Conservation (phyloP, 2,797 vertebrate genomes). For the Pampus argenteus region DNA sequence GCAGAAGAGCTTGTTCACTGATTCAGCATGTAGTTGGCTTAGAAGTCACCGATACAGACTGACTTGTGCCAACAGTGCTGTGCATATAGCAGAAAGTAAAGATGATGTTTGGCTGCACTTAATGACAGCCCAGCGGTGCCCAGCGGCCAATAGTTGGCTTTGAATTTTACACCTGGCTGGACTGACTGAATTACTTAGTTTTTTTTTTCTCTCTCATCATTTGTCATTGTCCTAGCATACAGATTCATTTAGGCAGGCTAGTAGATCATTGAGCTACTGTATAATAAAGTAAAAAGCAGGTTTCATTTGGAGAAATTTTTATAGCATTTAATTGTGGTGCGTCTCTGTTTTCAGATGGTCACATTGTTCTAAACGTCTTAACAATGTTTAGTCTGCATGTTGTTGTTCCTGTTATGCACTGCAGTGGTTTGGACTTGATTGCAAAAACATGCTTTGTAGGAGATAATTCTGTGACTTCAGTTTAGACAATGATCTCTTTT, state of each 20-base stretch:
- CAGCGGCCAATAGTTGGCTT: not conserved
- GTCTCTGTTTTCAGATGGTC: not conserved
- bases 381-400: not conserved
- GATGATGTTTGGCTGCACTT: not conserved
- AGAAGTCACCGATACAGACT: too few relatives aligned
- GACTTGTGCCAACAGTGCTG: too few relatives aligned
- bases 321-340: not conserved
- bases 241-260: not conserved
- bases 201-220: not conserved
- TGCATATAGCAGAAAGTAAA: not conserved
- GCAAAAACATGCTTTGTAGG: not conserved
- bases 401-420: not conserved
- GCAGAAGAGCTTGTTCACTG: not conserved
- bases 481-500: slow-evolving; percentile 11
- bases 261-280: not conserved
- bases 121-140: not conserved
- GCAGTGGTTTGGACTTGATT: not conserved
- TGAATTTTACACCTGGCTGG: not conserved
- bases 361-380: not conserved
- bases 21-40: not conserved
- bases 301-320: not conserved
- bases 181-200: not conserved
- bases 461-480: not conserved
- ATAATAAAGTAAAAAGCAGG: not conserved
- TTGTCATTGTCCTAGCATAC: not conserved